Base-by-base conservation (phyloP, 1,140 invertebrate species). In the Asbolus verrucosus region DNA sequence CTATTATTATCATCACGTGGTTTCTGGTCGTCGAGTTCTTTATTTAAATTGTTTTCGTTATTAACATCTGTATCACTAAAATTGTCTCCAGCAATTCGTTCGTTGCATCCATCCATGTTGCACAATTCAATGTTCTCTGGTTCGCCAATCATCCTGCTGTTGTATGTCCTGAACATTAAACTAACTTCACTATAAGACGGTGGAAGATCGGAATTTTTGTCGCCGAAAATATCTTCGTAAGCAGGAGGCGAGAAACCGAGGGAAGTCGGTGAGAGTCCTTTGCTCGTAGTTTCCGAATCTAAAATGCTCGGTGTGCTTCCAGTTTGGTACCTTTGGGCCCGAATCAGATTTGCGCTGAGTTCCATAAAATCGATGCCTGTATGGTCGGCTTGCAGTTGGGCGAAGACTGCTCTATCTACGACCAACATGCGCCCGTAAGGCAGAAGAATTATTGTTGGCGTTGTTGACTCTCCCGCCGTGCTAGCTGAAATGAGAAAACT, bases 381-480 rank as follows among this genome's bases (percentile, higher is more conserved):
- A 62, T 74, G 74, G 38, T 79, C 75, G 0, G 82, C 80, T 73
- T 85, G 84, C 6, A 86, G 79, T 61, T 85, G 84, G 0, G 80
- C 81, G 54, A 86, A 84, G 46, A 86, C 83, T 0, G 79, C 81
- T 21, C 84, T 80, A 62, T 87, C 85, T 1, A 86, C 84, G 6
- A 86, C 84, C n/a, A 87, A 77, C 85, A 86, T 87, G 60, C 86
- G 79, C 1, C 85, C 85, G 67, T 85, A 85, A 0, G 86, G 86
- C n/a, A 87, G 73, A 2, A 86, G 79, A 43, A 87, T 86, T 62
- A 87, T 85, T 59, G 85, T 86, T 5, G 85, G 85, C 5, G 85
- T 84, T 11, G 81, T 39, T 43, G 75, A 68, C 31, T 72, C 69
- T 31, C 72, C 72, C 69, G 70, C 68, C 43, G 73, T 68, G 72